Percentiles rank a stretch among this genome's conserved stretches.
phyloP scores from a whole-genome alignment of 2,113 vertebrate species.

The Romanogobio albipinnatus region DNA sequence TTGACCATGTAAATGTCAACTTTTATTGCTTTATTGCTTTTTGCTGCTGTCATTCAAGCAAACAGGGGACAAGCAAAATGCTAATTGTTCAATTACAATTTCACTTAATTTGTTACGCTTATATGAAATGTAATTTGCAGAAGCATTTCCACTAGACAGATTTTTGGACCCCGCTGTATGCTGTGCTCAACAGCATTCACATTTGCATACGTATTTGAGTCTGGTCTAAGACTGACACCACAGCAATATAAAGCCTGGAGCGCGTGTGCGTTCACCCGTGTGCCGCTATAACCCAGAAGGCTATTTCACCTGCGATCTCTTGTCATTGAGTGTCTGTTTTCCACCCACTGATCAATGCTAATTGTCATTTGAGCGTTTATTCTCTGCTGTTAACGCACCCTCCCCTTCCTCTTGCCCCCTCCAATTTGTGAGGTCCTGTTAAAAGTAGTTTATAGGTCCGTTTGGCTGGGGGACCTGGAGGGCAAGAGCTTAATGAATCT shows the following conservation, averaged over 20 bases:
- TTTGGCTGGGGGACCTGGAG: conserved; percentile 79
- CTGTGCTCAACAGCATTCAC: not conserved
- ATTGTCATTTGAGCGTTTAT: conserved; percentile 77
- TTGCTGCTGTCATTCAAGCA: not conserved
- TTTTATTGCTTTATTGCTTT: too few species aligned
- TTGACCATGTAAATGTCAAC: not conserved
- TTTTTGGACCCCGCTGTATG: not conserved
- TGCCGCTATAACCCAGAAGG: not conserved
- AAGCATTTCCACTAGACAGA: not conserved
- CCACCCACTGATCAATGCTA: conserved; percentile 81
- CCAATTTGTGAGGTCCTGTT: conserved; percentile 66
- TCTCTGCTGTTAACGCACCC: not conserved
- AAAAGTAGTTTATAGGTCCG: conserved; percentile 86
- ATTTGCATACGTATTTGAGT: not conserved
- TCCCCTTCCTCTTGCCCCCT: conserved; percentile 14
- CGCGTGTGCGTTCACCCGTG: not conserved
- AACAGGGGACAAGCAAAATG: not conserved
- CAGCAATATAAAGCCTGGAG: not conserved
- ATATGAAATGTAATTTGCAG: not conserved
- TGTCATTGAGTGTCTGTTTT: conserved; percentile 62
- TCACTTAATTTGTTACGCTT: not conserved
- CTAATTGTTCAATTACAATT: not conserved
- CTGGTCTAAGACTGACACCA: not conserved
- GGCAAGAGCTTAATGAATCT: conserved; percentile 88
- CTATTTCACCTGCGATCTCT: not conserved